Evolutionary conservation across 2,113 vertebrate genomes (phyloP), one percentile per base, ranked within the genome.

Genomic region (Pavo muticus): DNA sequence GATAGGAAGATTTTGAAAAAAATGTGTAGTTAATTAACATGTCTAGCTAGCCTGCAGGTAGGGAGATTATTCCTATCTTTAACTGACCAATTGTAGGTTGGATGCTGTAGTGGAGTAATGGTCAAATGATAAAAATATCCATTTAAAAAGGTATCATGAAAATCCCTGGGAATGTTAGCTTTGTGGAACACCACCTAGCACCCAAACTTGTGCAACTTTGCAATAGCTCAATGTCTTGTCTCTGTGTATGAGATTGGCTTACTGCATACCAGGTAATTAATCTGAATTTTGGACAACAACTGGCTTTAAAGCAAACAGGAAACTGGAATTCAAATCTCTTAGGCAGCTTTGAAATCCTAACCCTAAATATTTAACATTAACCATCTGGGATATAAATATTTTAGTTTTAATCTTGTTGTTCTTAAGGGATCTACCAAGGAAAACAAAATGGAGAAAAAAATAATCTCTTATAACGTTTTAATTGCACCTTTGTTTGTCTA

Each of bases 271-370:
- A 56, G 52, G 9, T 56, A 32, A 30, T 18, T 5, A 56, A 56
- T 56, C 29, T 30, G 16, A 16, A 6, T 30, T 56, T 52, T 52
- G 50, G 50, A 52, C 24, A 50, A 50, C 50, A 52, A 35, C 73
- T 89, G 69, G 8, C 8, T 92, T 94, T 76, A 69, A 91, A 91
- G 79, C 59, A 79, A 87, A 59, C 42, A 54, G 3, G 39, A 94
- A 93, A 87, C 2, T 69, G 3, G n/a, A 65, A 6, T 45, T 74
- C 30, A 83, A 76, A 85, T 35, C 24, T 60, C 52, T 57, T 3
- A 61, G 15, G 12, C 8, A 59, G 42, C 56, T 85, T 83, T 85
- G 32, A 93, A 92, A 75, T 2, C 10, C 63, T 87, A 65, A 76
- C n/a, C 8, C 4, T 47, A 23, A 87, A 54, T 70, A 73, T 69